Evolutionary conservation across 1,140 invertebrate species (phyloP), one percentile per base, ranked within the genome.

Genomic region (Pseudoatta argentina): DNA sequence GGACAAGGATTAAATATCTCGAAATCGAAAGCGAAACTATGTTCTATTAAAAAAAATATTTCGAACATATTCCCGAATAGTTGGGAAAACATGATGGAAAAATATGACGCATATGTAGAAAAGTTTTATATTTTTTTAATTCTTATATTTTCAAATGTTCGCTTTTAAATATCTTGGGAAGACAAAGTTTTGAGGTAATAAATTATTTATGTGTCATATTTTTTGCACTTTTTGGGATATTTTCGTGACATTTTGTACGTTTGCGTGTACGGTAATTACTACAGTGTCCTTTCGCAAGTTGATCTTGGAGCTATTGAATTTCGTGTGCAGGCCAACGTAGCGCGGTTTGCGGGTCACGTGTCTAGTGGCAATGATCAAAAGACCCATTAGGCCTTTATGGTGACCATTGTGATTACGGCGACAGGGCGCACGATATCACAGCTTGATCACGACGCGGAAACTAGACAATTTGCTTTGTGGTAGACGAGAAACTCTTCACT

Each of bases 351-450:
- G 69, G 79, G 39, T 83, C 79, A 83, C 79, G 57, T 83, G 79
- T 75, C 79, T 27, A 61, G 55, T 24, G 39, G 79, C 69, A 83
- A 83, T 83, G 79, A 83, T 83, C 79, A 83, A 83, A 83, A 83
- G 79, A 75, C 75, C 79, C 79, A 83, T 83, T 83, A 83, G 79
- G 69, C 55, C 69, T 59, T 39, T 73, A 75, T 61, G 57, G 79
- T 75, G 67, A 48, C 69, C 55, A 39, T 30, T 55, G 39, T 83
- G 69, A 83, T 83, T 75, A 83, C 55, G 34, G 24, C 48, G 63
- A 79, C 48, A 55, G 48, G n/a, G n/a, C 44, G 39, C 39, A 57
- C 30, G 77, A 81, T 81, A 81, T 83, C 55, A 30, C 39, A 34
- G 55, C 79, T 83, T 63, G 79, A 83, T 83, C 79, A 51, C 48